A percentile compares a stretch with the other conserved stretches of the same genome.
Evolutionary conservation across 1,140 invertebrate species (phyloP).

Genomic region (Brachionus manjavacas): DNA sequence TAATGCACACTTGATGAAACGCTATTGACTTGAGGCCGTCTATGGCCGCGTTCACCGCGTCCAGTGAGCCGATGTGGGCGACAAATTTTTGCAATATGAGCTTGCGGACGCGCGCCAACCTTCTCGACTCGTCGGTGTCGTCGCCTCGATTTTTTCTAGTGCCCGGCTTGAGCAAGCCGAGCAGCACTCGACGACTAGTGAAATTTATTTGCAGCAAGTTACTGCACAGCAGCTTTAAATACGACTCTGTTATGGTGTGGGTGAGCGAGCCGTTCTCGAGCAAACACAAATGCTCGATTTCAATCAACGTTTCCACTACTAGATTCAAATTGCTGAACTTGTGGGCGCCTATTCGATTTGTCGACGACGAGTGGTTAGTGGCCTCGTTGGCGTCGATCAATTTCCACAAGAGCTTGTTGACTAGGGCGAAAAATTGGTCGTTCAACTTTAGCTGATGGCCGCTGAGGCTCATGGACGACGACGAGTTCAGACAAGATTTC

Average conservation of each 20-base stretch:
- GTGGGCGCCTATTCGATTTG: not conserved
- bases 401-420: conserved; percentile 5
- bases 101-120: not conserved
- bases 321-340: conserved; percentile 19
- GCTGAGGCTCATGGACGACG: no score
- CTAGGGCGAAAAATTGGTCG: not conserved
- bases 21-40: conserved; percentile 41
- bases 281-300: not conserved
- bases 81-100: not conserved
- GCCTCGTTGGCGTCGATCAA: not conserved
- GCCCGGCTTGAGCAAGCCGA: not conserved
- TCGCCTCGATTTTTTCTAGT: not conserved
- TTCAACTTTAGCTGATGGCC: not conserved
- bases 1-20: conserved; percentile 33
- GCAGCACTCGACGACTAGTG: not conserved
- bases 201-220: conserved; percentile 14
- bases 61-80: not conserved
- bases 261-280: not conserved
- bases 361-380: no score
- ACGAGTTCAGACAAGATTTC: not conserved
- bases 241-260: not conserved
- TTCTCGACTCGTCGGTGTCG: not conserved
- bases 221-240: not conserved
- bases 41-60: not conserved
- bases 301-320: not conserved